Base-by-base conservation (phyloP, 1,140 invertebrate species). In the Penaeus vannamei region DNA sequence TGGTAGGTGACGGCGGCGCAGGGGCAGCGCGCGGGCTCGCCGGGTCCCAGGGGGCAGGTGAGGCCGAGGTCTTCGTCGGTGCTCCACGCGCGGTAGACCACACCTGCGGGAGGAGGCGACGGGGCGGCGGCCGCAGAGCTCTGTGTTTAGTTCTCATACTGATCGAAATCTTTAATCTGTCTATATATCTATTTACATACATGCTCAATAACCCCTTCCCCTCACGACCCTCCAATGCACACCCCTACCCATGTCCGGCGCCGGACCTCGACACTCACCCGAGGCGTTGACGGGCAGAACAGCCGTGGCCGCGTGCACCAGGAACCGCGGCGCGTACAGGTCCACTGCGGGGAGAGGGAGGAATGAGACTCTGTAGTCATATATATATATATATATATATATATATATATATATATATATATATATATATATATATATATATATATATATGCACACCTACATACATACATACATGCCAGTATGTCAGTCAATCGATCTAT, bases 21-120 rank as follows among this genome's bases (percentile, higher is more conserved):
- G 69, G 85, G 85, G 59, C 85, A 86, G 26, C 85, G 69, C 36
- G 85, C 85, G 1, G 85, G 79, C 69, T 86, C 72, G 32, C 85
- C 85, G 26, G 85, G 85, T 3, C 85, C 85, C 17, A 86, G 72
- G 3, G 85, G 85, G n/a, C 85, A 86, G 72, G 85, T 86, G 85
- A 86, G 85, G 17, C 85, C 85, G 32, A 86, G 85, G 53, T 86
- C 85, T 59, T 86, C 85, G 53, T 86, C 85, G n/a, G 85, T 86
- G 53, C 85, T 86, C 85, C 85, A 86, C 46, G 85, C 85, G 19
- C 85, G 72, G 72, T 86, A 86, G 66, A 86, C 85, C 19, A 86
- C 85, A 61, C 85, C 85, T 85, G 84, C 42, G 1, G 53, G 29
- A 23, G 53, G 29, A 12, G 84, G 14, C 42, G 42, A 26, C 32